A percentile compares a stretch with the other conserved stretches of the same genome.
phyloP scores from a whole-genome alignment of 2,113 vertebrate genomes.

The Sceloporus tristichus region DNA sequence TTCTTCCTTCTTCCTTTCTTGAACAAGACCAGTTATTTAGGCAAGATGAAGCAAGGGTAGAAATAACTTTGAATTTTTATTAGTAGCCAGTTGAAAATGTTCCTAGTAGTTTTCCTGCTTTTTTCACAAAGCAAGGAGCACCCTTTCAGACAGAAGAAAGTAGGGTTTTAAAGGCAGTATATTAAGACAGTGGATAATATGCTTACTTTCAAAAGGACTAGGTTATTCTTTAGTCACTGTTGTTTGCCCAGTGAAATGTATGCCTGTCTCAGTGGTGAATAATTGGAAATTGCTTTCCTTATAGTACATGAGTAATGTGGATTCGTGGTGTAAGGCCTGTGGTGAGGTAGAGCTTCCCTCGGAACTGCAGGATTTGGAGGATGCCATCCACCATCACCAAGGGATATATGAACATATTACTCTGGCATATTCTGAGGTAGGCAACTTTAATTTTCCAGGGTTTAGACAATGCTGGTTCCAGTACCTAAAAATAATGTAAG shows the following conservation, averaged over 20 bases:
- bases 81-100: background rate
- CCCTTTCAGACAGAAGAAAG: background rate
- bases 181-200: background rate
- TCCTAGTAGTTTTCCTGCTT: background rate
- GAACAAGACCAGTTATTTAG: background rate
- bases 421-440: conserved; percentile 94
- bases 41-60: background rate
- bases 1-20: background rate
- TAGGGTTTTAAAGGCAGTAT: background rate
- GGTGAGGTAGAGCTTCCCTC: conserved; percentile 96
- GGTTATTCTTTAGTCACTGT: background rate
- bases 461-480: background rate
- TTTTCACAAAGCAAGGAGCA: too few species aligned
- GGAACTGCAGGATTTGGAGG: conserved; percentile 97
- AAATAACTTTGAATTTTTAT: background rate
- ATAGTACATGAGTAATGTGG: conserved; percentile 97
- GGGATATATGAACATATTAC: conserved; percentile 96
- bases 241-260: background rate
- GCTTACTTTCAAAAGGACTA: background rate
- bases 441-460: conserved; percentile 20
- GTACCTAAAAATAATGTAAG: background rate
- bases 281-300: conserved; percentile 11
- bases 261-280: background rate
- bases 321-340: conserved; percentile 97
- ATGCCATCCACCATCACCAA: conserved; percentile 97